Conservation (phyloP, 2,797 vertebrate species). For the Leucoraja ocellata region DNA sequence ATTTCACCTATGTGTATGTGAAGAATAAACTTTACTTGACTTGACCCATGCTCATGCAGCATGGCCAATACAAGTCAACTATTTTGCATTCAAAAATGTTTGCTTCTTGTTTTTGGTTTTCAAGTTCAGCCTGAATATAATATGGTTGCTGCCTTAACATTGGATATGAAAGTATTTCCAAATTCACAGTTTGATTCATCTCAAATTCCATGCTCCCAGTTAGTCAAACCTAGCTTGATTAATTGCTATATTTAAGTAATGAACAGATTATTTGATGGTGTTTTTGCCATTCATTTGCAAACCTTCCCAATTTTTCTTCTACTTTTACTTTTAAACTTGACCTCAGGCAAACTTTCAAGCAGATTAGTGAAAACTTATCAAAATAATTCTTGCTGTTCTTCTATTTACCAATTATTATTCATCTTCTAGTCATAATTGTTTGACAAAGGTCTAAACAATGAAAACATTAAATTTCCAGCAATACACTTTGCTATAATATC, state of each 20-base stretch:
- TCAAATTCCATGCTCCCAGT: not conserved
- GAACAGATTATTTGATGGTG: not conserved
- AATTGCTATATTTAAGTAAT: not conserved
- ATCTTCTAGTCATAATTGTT: not conserved
- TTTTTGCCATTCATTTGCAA: not conserved
- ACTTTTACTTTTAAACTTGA: not conserved
- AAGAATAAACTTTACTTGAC: too few relatives aligned
- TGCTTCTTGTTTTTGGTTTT: not conserved
- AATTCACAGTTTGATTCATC: not conserved
- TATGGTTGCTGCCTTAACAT: not conserved
- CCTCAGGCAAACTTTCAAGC: not conserved
- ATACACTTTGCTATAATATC: too few relatives aligned
- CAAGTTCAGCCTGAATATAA: not conserved
- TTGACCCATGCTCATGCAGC: constrained; percentile 1
- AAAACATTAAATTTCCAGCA: not conserved
- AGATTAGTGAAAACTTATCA: not conserved
- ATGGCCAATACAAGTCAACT: not conserved
- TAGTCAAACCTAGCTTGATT: not conserved
- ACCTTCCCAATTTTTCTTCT: not conserved
- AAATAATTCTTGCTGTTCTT: not conserved
- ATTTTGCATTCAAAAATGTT: not conserved
- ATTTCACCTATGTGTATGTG: too few relatives aligned
- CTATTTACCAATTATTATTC: not conserved
- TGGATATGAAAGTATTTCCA: not conserved
- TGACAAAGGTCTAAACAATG: not conserved